A percentile compares a stretch with the other conserved stretches of the same genome.
Evolutionary conservation across 2,888 invertebrate species (phyloP).

Genomic region (Temnothorax ravouxi): DNA sequence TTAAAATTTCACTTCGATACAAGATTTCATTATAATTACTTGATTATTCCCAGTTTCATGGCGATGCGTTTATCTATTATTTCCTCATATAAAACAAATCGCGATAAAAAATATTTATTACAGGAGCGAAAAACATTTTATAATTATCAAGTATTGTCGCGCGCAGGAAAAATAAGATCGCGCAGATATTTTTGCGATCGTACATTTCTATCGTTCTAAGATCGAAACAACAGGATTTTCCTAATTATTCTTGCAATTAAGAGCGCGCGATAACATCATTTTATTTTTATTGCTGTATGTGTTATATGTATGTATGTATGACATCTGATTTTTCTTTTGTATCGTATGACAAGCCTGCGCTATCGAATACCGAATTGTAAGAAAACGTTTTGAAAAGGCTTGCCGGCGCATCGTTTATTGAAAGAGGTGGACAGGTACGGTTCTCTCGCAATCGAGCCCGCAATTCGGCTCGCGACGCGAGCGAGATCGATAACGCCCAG

Average conservation of each 20-base stretch:
- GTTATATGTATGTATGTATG: not conserved
- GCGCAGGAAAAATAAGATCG: not conserved
- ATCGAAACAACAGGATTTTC: not conserved
- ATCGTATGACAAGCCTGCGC: not conserved
- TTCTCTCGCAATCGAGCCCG: constrained; percentile 24
- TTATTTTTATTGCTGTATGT: constrained; percentile 2
- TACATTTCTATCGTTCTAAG: not conserved
- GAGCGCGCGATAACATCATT: constrained; percentile 1
- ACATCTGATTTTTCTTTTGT: constrained; percentile 1
- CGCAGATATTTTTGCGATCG: not conserved
- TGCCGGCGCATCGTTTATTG: not conserved
- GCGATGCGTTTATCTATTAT: not conserved
- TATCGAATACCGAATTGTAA: not conserved
- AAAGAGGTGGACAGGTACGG: constrained; percentile 22
- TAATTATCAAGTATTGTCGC: not conserved
- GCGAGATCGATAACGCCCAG: constrained; percentile 67
- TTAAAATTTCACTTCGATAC: not conserved
- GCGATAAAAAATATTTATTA: not conserved
- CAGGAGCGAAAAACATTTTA: not conserved
- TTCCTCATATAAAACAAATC: not conserved
- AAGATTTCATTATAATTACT: not conserved
- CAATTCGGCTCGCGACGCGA: constrained; percentile 52
- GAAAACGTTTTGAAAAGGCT: constrained; percentile 14
- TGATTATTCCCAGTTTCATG: not conserved
- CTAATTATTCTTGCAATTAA: not conserved